Conservation (phyloP, 2,888 invertebrate species). For the Blastobasis adustella region DNA sequence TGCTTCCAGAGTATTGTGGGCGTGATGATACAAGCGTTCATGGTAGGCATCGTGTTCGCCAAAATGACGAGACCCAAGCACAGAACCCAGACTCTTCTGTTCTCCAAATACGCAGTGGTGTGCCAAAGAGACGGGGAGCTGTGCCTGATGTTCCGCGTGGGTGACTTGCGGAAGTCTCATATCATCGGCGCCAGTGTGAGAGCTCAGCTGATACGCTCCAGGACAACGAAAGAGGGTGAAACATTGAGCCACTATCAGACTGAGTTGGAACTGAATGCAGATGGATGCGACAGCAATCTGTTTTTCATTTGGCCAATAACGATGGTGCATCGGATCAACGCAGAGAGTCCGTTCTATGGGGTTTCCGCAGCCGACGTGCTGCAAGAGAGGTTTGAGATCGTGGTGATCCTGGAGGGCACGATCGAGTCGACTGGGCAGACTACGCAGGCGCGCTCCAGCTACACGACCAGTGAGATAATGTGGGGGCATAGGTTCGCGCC, state of each 20-base stretch:
- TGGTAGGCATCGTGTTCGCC: conserved; percentile 91
- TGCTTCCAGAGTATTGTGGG: conserved; percentile 92
- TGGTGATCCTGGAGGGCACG: conserved; percentile 88
- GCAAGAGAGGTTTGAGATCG: conserved; percentile 86
- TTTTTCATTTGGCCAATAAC: conserved; percentile 97
- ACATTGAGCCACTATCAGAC: conserved; percentile 86
- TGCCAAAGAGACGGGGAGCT: conserved; percentile 89
- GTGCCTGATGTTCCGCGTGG: conserved; percentile 90
- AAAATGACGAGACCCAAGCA: conserved; percentile 95
- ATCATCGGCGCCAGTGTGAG: conserved; percentile 92
- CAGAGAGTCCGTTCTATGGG: conserved; percentile 87
- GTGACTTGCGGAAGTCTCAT: conserved; percentile 92
- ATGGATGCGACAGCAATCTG: conserved; percentile 86
- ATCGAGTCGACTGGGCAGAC: conserved; percentile 87
- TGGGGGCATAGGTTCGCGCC: conserved; percentile 88
- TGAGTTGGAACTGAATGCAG: conserved; percentile 80
- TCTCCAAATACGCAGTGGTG: conserved; percentile 88
- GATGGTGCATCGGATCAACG: conserved; percentile 90
- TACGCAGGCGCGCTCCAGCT: conserved; percentile 84
- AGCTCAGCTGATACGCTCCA: conserved; percentile 87
- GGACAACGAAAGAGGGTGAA: conserved; percentile 91
- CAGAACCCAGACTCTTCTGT: conserved; percentile 91
- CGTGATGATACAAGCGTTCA: conserved; percentile 86
- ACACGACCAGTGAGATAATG: conserved; percentile 84
- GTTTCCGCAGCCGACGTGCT: conserved; percentile 89